These are phyloP conservation scores for Gobiocypris rarus DNA, from an alignment of 2,113 vertebrate species.

Conservation along the genomic window DNA sequence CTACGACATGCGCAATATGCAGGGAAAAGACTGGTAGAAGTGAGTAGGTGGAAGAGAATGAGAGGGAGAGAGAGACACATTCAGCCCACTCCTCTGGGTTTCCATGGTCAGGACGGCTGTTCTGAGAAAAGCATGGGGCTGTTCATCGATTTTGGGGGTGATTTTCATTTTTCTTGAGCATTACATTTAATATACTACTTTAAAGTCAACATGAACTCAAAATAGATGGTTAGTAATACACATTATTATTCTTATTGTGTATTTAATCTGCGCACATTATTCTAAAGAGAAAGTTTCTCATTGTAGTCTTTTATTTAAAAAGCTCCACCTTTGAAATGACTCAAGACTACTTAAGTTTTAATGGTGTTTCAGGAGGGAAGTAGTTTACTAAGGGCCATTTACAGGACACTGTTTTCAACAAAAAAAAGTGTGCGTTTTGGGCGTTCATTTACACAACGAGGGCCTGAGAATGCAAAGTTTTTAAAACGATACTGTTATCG, in stretches of 20 bases:
- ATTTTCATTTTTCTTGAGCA: background rate
- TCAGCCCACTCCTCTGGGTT: constrained; percentile 36
- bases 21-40: constrained; percentile 52
- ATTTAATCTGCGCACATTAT: background rate
- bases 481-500: too few relatives aligned
- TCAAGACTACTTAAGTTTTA: too few relatives aligned
- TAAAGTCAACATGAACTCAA: background rate
- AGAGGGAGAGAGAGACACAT: constrained; percentile 10
- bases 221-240: background rate
- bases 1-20: constrained; percentile 40
- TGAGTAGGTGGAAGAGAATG: background rate
- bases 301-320: background rate
- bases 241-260: background rate
- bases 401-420: too few relatives aligned
- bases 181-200: background rate
- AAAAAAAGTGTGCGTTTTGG: too few relatives aligned
- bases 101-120: background rate
- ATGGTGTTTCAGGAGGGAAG: too few relatives aligned
- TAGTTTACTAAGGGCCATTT: too few relatives aligned
- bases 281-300: background rate
- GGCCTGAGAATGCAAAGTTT: too few relatives aligned
- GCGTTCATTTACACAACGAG: too few relatives aligned
- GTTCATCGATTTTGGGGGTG: background rate
- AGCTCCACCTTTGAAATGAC: background rate
- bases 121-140: background rate